Evolutionary conservation across 2,888 invertebrate species (phyloP).

Genomic region (Iselma pallidipennis): DNA sequence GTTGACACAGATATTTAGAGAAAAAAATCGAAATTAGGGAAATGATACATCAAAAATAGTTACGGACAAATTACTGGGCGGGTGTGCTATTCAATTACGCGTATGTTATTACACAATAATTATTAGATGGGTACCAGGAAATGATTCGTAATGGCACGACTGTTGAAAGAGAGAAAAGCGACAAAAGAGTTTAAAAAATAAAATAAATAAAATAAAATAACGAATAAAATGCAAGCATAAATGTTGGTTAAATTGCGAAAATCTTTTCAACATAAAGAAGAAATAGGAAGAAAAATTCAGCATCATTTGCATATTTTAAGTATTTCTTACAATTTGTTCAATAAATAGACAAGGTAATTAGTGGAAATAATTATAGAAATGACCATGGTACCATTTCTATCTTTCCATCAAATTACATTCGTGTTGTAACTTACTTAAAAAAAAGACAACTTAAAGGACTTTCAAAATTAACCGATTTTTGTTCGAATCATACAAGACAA

Average conservation of each 20-base stretch:
- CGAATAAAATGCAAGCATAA: not conserved
- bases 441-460: too few species aligned
- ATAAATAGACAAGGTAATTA: too few species aligned
- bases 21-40: slow-evolving; percentile 16
- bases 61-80: slow-evolving; percentile 6
- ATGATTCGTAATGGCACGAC: not conserved
- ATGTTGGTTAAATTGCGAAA: not conserved
- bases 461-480: too few species aligned
- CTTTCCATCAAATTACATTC: too few species aligned
- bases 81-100: slow-evolving; percentile 11
- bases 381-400: too few species aligned
- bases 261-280: not conserved
- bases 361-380: too few species aligned
- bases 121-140: slow-evolving; percentile 6
- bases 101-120: slow-evolving; percentile 7
- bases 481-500: too few species aligned
- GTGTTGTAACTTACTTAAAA: too few species aligned
- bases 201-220: too few species aligned
- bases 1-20: too few species aligned
- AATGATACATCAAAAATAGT: slow-evolving; percentile 12
- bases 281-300: too few species aligned
- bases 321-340: not conserved
- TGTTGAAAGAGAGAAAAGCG: not conserved
- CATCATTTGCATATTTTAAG: not conserved
- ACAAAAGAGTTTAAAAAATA: too few species aligned